Conservation (phyloP, 2,113 vertebrate species). For the Pipra filicauda region DNA sequence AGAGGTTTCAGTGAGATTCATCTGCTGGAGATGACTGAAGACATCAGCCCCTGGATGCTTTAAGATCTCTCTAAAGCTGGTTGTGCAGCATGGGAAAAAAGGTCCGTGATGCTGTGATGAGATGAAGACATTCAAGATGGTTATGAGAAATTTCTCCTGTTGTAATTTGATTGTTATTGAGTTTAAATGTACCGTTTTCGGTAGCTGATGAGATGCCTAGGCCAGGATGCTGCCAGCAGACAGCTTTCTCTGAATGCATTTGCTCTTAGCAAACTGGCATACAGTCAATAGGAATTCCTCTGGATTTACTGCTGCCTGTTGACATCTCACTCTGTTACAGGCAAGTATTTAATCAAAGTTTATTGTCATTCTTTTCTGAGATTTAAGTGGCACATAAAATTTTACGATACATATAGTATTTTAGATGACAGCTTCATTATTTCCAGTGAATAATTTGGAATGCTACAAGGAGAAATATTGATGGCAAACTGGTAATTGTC, state of each 20-base stretch:
- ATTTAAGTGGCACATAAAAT: slow-evolving; percentile 76
- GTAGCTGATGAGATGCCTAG: slow-evolving; percentile 35
- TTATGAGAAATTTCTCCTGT: slow-evolving; percentile 19
- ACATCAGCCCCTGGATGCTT: neutral
- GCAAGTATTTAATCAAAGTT: slow-evolving; percentile 74
- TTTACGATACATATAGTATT: slow-evolving; percentile 68
- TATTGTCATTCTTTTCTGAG: slow-evolving; percentile 74
- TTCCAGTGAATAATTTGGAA: slow-evolving; percentile 62
- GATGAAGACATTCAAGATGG: neutral
- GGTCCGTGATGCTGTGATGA: neutral
- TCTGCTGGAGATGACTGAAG: neutral
- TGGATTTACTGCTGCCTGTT: slow-evolving; percentile 59
- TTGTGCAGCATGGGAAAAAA: neutral
- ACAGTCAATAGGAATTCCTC: slow-evolving; percentile 53
- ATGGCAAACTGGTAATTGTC: slow-evolving; percentile 58
- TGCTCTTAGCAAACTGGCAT: slow-evolving; percentile 58
- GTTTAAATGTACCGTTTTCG: slow-evolving; percentile 14
- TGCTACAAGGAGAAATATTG: slow-evolving; percentile 59
- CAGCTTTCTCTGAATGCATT: slow-evolving; percentile 2
- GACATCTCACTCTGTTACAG: slow-evolving; percentile 62
- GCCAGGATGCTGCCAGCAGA: slow-evolving; percentile 1
- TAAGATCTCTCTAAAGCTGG: neutral
- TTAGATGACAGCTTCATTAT: slow-evolving; percentile 73
- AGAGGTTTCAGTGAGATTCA: neutral
- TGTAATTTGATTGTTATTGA: slow-evolving; percentile 49